Percentiles rank a stretch among this genome's conserved stretches.
phyloP scores from a whole-genome alignment of 2,113 vertebrate genomes.

The Pygoscelis adeliae region DNA sequence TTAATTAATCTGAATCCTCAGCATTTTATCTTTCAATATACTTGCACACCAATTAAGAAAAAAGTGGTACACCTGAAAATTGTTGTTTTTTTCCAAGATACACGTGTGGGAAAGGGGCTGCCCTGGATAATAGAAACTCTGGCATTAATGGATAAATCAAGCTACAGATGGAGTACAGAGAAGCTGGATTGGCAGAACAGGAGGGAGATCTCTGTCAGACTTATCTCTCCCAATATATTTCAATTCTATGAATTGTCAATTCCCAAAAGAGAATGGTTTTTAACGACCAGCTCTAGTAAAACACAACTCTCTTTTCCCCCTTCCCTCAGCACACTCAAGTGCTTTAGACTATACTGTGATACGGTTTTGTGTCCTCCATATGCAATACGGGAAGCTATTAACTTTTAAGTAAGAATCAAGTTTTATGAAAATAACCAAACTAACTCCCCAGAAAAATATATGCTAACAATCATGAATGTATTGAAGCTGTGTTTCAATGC shows the following conservation, averaged over 20 bases:
- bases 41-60: not conserved
- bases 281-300: not conserved
- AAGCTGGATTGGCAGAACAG: not conserved
- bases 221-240: not conserved
- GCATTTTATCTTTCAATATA: not conserved
- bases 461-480: not conserved
- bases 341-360: not conserved
- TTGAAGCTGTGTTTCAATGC: not conserved
- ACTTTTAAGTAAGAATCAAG: not conserved
- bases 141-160: not conserved
- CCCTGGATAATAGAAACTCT: not conserved
- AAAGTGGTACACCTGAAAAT: not conserved
- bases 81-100: not conserved
- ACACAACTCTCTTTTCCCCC: not conserved
- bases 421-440: not conserved
- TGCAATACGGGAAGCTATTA: not conserved
- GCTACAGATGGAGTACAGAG: not conserved
- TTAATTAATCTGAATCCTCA: not conserved
- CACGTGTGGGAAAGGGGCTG: not conserved
- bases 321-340: not conserved
- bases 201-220: not conserved
- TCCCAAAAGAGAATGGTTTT: not conserved
- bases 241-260: not conserved
- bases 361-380: not conserved
- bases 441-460: not conserved